Evolutionary conservation across 2,888 invertebrate species (phyloP), one percentile per base, ranked within the genome.

Genomic region (Diaperis boleti): DNA sequence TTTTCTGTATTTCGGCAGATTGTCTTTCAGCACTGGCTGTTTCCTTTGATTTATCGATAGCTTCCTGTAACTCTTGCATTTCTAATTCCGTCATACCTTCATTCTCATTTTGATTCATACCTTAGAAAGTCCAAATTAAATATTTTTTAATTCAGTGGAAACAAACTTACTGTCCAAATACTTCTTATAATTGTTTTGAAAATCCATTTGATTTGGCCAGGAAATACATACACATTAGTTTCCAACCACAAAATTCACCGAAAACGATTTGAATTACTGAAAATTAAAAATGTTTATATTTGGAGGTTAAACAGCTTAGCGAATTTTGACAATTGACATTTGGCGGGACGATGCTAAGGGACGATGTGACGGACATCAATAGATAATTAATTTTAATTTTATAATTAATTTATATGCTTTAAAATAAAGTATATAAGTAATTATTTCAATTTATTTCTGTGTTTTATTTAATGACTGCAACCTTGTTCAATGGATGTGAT

Each of bases 281-380:
- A 2, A 35, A 13, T 13, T 11, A 35, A 39, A 39, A 39, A 39
- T 22, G 22, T 22, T 44, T 20, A 26, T 44, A 11, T 44, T 44
- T 44, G 1, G 15, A 39, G 39, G 39, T 39, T 39, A 39, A n/a
- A 39, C 10, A 44, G 7, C 5, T 7, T 22, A 26, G 15, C 6
- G 18, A 10, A 44, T 44, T 44, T 44, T 44, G 44, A 44, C 44
- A 44, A 8, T 44, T 44, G 44, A 44, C 44, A 44, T 10, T 26
- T 44, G 26, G 44, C 44, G 44, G 44, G 44, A 44, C 2, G 4
- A n/a, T n/a, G n/a, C n/a, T n/a, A n/a, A n/a, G n/a, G n/a, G n/a
- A n/a, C n/a, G n/a, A n/a, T n/a, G n/a, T n/a, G n/a, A n/a, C n/a
- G n/a, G n/a, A n/a, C n/a, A n/a, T n/a, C n/a, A n/a, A n/a, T n/a